These are phyloP conservation scores for Callipepla squamata DNA, from an alignment of 2,113 vertebrate genomes.

Conservation along the genomic window DNA sequence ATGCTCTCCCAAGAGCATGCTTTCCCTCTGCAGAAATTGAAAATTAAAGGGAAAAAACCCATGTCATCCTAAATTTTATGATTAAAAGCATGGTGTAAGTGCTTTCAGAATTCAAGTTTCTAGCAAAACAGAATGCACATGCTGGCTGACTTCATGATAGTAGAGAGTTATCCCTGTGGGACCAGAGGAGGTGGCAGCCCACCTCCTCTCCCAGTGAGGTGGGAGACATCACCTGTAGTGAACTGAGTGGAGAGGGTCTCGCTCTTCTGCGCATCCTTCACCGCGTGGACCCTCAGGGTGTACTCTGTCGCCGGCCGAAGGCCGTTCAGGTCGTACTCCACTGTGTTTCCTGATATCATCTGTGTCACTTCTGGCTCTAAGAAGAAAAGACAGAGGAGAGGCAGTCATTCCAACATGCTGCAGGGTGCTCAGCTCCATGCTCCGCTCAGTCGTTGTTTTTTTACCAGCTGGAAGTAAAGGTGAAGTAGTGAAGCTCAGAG, in stretches of 20 bases:
- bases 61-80: neutral
- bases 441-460: neutral
- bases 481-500: neutral
- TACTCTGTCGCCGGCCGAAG: conserved; percentile 91
- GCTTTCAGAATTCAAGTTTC: fast-evolving
- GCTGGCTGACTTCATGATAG: neutral
- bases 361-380: conserved; percentile 87
- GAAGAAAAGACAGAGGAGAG: neutral
- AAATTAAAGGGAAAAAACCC: neutral
- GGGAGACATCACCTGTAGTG: conserved; percentile 83
- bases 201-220: neutral
- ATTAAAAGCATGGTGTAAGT: neutral
- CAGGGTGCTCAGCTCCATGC: neutral
- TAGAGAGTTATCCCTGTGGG: neutral
- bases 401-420: too few relatives aligned
- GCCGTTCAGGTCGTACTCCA: conserved; percentile 87
- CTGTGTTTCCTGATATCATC: conserved; percentile 89
- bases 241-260: conserved; percentile 85
- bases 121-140: neutral
- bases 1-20: neutral
- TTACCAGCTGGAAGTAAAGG: neutral
- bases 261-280: conserved; percentile 88
- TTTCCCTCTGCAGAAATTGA: neutral
- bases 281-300: conserved; percentile 85
- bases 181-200: neutral